phyloP scores from a whole-genome alignment of 2,113 vertebrate genomes.

The Thalassoma bifasciatum region DNA sequence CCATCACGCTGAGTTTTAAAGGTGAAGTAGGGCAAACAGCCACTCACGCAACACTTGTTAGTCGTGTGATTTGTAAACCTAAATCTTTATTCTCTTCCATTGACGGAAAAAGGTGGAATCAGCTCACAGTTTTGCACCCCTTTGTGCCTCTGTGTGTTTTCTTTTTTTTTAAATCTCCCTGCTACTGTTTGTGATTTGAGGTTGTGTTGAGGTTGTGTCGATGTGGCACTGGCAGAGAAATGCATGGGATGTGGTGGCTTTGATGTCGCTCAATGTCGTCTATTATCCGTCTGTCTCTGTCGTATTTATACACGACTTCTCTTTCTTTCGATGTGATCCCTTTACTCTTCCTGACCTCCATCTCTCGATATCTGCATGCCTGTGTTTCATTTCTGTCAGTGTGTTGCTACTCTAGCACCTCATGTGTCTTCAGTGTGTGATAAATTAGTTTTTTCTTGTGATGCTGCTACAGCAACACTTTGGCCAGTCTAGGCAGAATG shows the following conservation, averaged over 20 bases:
- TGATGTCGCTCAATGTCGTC: conserved; percentile 34
- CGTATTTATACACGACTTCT: neutral
- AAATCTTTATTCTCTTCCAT: conserved; percentile 14
- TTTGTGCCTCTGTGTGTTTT: conserved; percentile 30
- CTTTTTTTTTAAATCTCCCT: conserved; percentile 15
- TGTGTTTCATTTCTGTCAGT: conserved; percentile 25
- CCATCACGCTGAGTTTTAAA: too few species aligned
- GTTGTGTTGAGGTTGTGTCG: conserved; percentile 25
- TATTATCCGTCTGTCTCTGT: conserved; percentile 15
- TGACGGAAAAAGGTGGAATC: conserved; percentile 74
- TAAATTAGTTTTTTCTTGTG: conserved; percentile 35
- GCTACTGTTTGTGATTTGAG: conserved; percentile 36
- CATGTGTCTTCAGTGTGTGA: conserved; percentile 19
- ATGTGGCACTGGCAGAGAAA: conserved; percentile 47
- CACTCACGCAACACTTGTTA: too few species aligned
- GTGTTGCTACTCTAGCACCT: conserved; percentile 27
- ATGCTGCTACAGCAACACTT: conserved; percentile 39
- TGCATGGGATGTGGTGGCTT: conserved; percentile 65
- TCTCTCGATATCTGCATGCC: conserved; percentile 36
- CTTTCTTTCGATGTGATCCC: conserved; percentile 2
- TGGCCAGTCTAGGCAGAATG: conserved; percentile 61
- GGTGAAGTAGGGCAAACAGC: too few species aligned
- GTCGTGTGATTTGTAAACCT: too few species aligned
- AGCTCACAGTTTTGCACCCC: conserved; percentile 54
- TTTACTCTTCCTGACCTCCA: neutral